phyloP scores from a whole-genome alignment of 2,797 vertebrate genomes.

The Microctenopoma stevenorrisi region DNA sequence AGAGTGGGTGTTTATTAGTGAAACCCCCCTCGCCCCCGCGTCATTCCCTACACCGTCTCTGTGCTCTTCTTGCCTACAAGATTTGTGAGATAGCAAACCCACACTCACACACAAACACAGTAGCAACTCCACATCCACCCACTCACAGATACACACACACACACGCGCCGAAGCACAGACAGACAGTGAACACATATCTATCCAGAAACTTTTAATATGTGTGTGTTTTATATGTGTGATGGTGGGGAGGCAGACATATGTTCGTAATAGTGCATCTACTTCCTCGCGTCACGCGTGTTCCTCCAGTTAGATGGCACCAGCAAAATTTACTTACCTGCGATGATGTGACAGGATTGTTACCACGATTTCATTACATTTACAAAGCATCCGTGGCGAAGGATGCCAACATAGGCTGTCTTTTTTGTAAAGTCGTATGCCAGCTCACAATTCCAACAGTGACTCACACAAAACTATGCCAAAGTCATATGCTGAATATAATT shows the following conservation, averaged over 20 bases:
- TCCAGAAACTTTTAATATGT: constrained; percentile 51
- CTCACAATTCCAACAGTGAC: constrained; percentile 54
- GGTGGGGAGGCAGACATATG: constrained; percentile 1
- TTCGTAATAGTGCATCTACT: constrained; percentile 1
- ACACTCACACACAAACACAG: constrained; percentile 37
- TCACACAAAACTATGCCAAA: constrained; percentile 64
- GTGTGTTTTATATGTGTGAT: constrained; percentile 21
- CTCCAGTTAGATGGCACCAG: constrained; percentile 23
- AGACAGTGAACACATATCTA: constrained; percentile 28
- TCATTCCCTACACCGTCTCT: constrained; percentile 52
- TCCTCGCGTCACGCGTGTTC: constrained; percentile 17
- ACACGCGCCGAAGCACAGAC: constrained; percentile 27
- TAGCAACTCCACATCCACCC: constrained; percentile 53
- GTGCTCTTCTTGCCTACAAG: constrained; percentile 49
- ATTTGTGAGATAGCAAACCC: constrained; percentile 55
- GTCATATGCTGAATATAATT: constrained; percentile 67
- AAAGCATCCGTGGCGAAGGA: constrained; percentile 20
- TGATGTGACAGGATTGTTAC: constrained; percentile 24
- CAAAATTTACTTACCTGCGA: constrained; percentile 36
- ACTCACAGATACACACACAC: constrained; percentile 33
- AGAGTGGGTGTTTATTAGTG: constrained; percentile 76
- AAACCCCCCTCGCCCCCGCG: constrained; percentile 77
- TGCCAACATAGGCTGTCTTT: constrained; percentile 25
- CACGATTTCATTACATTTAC: constrained; percentile 35
- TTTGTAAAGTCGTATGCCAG: constrained; percentile 45